A percentile compares a stretch with the other conserved stretches of the same genome.
Evolutionary conservation across 2,113 vertebrate species (phyloP).

Genomic region (Pogona vitticeps): DNA sequence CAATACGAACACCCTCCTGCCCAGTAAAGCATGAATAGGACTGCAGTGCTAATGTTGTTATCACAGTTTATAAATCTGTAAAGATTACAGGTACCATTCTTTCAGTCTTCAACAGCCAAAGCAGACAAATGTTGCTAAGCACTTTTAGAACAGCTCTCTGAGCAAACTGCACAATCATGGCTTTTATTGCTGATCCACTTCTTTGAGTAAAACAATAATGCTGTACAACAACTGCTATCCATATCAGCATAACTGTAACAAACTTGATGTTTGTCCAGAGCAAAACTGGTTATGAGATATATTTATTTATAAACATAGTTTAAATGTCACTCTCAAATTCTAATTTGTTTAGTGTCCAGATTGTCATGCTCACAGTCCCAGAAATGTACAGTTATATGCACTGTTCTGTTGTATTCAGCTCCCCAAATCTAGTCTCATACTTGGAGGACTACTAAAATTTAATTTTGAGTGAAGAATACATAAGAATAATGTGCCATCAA

Average conservation of each 20-base stretch:
- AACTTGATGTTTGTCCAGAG: neutral
- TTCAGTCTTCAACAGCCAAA: neutral
- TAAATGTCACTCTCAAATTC: neutral
- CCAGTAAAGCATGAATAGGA: neutral
- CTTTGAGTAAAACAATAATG: neutral
- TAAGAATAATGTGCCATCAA: too few relatives aligned
- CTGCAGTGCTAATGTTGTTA: neutral
- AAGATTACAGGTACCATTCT: neutral
- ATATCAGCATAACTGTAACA: neutral
- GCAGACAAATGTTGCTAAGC: neutral
- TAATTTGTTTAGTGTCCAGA: neutral
- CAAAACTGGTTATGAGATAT: neutral
- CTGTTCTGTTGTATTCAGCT: neutral
- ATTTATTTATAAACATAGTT: neutral
- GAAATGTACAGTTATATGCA: too few relatives aligned
- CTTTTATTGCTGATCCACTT: neutral
- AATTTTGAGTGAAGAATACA: neutral
- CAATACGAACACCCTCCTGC: neutral
- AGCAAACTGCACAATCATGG: neutral
- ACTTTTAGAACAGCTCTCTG: neutral
- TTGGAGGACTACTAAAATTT: neutral
- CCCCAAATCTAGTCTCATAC: neutral
- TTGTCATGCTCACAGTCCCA: too few relatives aligned
- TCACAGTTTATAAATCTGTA: too few relatives aligned
- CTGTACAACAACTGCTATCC: neutral